Base-by-base conservation (phyloP, 2,113 vertebrate species). In the Rhinolophus sinicus region DNA sequence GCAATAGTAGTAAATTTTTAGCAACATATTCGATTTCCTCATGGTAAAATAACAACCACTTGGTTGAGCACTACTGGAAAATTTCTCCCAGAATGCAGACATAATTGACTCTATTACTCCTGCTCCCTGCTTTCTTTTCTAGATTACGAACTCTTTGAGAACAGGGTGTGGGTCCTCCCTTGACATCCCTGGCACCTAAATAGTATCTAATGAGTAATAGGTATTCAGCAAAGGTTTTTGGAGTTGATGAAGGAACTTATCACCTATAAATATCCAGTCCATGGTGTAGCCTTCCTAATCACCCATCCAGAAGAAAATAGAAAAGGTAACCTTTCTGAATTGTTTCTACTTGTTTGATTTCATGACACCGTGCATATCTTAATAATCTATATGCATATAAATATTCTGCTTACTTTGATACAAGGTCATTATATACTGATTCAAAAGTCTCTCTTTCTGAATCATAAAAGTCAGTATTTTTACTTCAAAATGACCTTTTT, bases 391-490 rank as follows among this genome's bases (percentile, higher is more conserved):
- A 72, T 70, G 13, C 15, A 73, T 67, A 65, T 47, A 91, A 94
- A 76, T 90, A 38, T 54, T 92, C 18, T 84, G 21, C 54, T 81
- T 16, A 70, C 6, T 54, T 90, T 96, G 30, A 58, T 50, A 5
- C 75, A 64, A 94, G 65, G 28, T 9, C 21, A 75, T 54, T 50
- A 33, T 22, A 86, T 8, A 58, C 10, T 65, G 33, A 92, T 76
- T 72, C 70, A 93, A 92, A 95, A 73, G 18, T 12, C 81, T 77
- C n/a, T 26, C 56, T 77, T 86, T 85, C 22, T 69, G 15, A 92
- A 83, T 35, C 30, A 93, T n/a, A 38, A 90, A 94, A 28, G 8
- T 87, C 97, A 67, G 18, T 44, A n/a, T 82, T 96, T 97, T 95
- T 56, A n/a, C 62, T 96, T 76, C 70, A 77, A 16, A 90, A 90